Conservation (phyloP, 2,797 vertebrate genomes). For the Urosaurus nigricauda region DNA sequence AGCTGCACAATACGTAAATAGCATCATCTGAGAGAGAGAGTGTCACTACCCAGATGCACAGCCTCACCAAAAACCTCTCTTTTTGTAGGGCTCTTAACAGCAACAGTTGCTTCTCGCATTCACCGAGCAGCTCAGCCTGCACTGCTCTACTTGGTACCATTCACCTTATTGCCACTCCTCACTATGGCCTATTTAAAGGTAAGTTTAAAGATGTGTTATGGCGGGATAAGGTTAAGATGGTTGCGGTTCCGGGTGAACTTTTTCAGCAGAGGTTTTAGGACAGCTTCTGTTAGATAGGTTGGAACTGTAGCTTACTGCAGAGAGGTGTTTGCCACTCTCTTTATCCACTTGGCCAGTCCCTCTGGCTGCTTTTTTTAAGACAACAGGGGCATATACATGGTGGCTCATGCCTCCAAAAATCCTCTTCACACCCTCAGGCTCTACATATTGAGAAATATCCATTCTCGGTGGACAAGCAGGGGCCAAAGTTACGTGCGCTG, state of each 20-base stretch:
- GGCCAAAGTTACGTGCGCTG: too few relatives aligned
- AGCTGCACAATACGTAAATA: background rate
- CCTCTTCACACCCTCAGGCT: too few relatives aligned
- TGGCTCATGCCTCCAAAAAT: too few relatives aligned
- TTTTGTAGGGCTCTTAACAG: slow-evolving; percentile 90
- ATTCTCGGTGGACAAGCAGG: too few relatives aligned
- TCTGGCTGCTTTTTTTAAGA: background rate
- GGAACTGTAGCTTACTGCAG: background rate
- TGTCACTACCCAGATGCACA: too few relatives aligned
- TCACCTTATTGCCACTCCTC: slow-evolving; percentile 98
- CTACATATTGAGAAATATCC: too few relatives aligned
- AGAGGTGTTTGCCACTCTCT: background rate
- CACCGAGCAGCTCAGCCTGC: slow-evolving; percentile 98
- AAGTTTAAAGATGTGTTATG: slow-evolving; percentile 27
- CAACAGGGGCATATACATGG: too few relatives aligned
- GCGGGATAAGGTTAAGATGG: background rate
- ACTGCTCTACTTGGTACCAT: slow-evolving; percentile 98
- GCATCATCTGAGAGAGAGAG: background rate
- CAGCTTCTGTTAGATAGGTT: background rate
- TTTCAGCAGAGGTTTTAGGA: background rate
- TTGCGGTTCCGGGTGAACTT: background rate
- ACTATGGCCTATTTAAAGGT: slow-evolving; percentile 99
- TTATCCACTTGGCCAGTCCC: background rate
- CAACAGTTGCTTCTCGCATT: slow-evolving; percentile 97
- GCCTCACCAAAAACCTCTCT: background rate